These are phyloP conservation scores for Callyntrura guangdongensis DNA, from an alignment of 2,888 invertebrate species.

Conservation along the genomic window DNA sequence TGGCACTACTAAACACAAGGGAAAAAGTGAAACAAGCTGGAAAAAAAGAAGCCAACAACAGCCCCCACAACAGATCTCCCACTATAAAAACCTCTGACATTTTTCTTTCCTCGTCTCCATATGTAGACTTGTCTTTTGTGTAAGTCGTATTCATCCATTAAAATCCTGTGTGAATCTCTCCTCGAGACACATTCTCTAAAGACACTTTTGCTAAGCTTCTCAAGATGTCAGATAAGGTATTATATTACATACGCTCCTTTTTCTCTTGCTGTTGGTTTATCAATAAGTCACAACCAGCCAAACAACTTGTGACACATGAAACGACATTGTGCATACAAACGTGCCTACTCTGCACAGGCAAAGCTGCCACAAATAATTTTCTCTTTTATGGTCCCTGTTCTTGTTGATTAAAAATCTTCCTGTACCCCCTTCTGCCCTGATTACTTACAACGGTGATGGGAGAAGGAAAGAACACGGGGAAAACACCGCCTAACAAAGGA, in stretches of 20 bases:
- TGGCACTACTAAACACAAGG: no score
- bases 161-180: neutral
- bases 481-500: no score
- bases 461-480: no score
- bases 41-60: no score
- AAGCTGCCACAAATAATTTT: no score
- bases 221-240: neutral
- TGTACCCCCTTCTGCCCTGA: neutral
- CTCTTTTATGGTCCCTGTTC: neutral
- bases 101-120: neutral
- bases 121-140: neutral
- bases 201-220: slow-evolving; percentile 37
- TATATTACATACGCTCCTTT: neutral
- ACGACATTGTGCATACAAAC: no score
- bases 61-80: no score
- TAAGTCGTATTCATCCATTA: neutral
- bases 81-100: neutral
- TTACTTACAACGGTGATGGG: no score
- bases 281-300: slow-evolving; percentile 18
- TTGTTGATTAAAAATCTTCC: neutral
- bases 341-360: no score
- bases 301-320: no score
- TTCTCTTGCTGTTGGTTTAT: neutral
- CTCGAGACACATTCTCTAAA: neutral
- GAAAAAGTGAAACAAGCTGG: no score